Percentiles rank a stretch among this genome's conserved stretches.
These are phyloP conservation scores for Lerista edwardsae DNA, from an alignment of 2,797 vertebrate species.

Conservation along the genomic window DNA sequence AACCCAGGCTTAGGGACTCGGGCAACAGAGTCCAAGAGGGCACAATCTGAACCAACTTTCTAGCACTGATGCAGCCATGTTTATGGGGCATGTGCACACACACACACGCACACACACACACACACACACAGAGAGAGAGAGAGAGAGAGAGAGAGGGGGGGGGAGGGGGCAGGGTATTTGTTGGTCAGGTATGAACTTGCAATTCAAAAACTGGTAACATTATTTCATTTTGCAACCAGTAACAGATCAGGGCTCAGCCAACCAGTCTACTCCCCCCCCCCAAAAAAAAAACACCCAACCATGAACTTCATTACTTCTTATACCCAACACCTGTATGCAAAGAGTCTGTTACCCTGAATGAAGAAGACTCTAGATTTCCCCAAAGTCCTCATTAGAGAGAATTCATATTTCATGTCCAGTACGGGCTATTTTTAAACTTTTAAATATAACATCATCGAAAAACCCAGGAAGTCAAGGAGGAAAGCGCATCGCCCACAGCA, in stretches of 20 bases:
- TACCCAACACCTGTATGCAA: neutral
- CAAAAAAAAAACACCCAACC: neutral
- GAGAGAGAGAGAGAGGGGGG: too few relatives aligned
- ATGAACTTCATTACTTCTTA: neutral
- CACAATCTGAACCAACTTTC: too few relatives aligned
- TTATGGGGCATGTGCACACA: too few relatives aligned
- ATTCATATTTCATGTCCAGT: neutral
- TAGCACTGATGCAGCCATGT: too few relatives aligned
- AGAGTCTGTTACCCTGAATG: rapidly evolving
- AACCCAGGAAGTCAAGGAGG: neutral
- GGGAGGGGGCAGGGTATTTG: too few relatives aligned
- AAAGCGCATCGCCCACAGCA: rapidly evolving
- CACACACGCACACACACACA: neutral
- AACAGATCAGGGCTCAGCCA: neutral
- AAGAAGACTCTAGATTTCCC: neutral
- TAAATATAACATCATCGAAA: neutral
- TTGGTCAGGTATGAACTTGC: neutral
- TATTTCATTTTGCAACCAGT: too few relatives aligned
- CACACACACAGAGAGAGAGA: neutral
- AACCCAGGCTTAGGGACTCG: too few relatives aligned
- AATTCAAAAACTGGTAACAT: neutral
- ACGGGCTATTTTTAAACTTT: slow-evolving; percentile 9
- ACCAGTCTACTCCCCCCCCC: too few relatives aligned
- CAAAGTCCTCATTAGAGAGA: slow-evolving; percentile 5
- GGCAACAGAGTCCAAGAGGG: too few relatives aligned